Percentiles rank a stretch among this genome's conserved stretches.
Conservation (phyloP, 2,797 vertebrate species). For the Pagetopsis macropterus region DNA sequence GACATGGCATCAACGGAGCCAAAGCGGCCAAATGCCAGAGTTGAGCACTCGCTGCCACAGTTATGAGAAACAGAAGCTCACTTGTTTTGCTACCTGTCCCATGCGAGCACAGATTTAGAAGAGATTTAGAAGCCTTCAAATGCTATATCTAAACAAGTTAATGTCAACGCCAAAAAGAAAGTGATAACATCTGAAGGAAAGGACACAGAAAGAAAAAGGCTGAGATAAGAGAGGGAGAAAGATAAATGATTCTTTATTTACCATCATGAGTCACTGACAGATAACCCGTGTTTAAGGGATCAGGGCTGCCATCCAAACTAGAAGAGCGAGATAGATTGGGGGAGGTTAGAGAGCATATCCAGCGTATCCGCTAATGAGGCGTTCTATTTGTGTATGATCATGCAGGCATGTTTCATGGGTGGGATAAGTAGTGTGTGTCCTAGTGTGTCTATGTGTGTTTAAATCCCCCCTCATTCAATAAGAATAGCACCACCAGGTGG, state of each 20-base stretch:
- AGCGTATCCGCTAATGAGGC: conserved; percentile 76
- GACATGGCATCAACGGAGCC: conserved; percentile 64
- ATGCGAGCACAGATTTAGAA: conserved; percentile 10
- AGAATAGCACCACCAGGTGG: conserved; percentile 68
- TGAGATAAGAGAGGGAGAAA: conserved; percentile 54
- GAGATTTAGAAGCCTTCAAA: conserved; percentile 30
- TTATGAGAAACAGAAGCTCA: conserved; percentile 16
- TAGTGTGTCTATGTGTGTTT: conserved; percentile 7
- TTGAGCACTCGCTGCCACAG: conserved; percentile 6
- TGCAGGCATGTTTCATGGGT: conserved; percentile 72
- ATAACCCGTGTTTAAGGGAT: conserved; percentile 77
- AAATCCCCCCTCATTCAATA: conserved; percentile 29
- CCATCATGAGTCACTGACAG: conserved; percentile 72
- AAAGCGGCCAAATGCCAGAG: conserved; percentile 52
- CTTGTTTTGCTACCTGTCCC: conserved; percentile 40
- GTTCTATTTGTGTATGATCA: conserved; percentile 72
- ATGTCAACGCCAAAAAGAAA: conserved; percentile 17
- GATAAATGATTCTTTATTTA: conserved; percentile 77
- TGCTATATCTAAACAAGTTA: conserved; percentile 35
- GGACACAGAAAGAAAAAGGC: conserved; percentile 44
- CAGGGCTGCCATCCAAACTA: conserved; percentile 68
- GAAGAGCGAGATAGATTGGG: conserved; percentile 56
- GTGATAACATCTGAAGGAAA: conserved; percentile 39
- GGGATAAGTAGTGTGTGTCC: conserved; percentile 60
- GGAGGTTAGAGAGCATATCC: conserved; percentile 71